Evolutionary conservation across 2,888 invertebrate genomes (phyloP).

Genomic region (Neoascia interrupta): DNA sequence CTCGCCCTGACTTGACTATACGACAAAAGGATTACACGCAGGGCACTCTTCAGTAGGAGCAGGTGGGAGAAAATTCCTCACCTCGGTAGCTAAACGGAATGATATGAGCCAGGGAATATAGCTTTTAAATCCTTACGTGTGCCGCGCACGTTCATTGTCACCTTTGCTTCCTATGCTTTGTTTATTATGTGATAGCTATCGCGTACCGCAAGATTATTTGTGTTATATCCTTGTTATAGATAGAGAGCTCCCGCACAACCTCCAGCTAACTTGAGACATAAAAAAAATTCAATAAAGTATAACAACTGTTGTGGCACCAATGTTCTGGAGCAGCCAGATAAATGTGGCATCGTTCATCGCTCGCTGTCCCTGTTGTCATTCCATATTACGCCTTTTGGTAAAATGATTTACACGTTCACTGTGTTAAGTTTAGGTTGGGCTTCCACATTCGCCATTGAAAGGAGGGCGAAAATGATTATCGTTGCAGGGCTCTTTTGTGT

Average conservation of each 20-base stretch:
- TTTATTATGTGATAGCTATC: conserved; percentile 21
- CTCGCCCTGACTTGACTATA: background rate
- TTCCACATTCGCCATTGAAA: conserved; percentile 24
- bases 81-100: conserved; percentile 14
- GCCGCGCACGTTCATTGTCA: conserved; percentile 19
- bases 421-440: conserved; percentile 31
- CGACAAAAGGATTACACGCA: conserved; percentile 58
- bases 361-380: conserved; percentile 23
- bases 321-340: conserved; percentile 23
- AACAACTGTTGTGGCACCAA: conserved; percentile 28
- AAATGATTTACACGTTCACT: conserved; percentile 60
- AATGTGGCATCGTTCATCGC: conserved; percentile 22
- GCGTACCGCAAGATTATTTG: conserved; percentile 48
- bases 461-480: conserved; percentile 49
- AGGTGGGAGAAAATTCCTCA: conserved; percentile 4
- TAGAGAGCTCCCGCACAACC: background rate
- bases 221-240: conserved; percentile 53
- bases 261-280: conserved; percentile 46
- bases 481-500: conserved; percentile 43
- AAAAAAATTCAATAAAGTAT: conserved; percentile 58
- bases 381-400: conserved; percentile 40
- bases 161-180: conserved; percentile 6
- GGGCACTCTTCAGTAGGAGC: conserved; percentile 31
- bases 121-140: conserved; percentile 55
- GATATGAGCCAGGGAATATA: conserved; percentile 39